Evolutionary conservation across 2,113 vertebrate genomes (phyloP), one percentile per base, ranked within the genome.

Genomic region (Aegotheles bennettii): DNA sequence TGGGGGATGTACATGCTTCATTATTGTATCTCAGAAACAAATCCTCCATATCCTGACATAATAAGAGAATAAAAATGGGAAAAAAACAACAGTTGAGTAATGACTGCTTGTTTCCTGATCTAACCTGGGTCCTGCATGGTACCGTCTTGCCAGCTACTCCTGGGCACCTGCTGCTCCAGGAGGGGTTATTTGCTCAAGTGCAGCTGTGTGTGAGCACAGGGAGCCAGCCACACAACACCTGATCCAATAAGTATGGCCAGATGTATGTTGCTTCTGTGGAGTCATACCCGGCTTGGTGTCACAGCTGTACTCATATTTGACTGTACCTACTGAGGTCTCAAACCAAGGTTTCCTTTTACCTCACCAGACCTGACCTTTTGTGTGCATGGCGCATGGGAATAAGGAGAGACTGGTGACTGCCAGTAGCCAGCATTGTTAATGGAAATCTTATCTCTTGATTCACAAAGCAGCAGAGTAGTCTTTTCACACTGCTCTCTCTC

Each of bases 401-500:
- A 63, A 88, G 35, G 61, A 89, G 28, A 84, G 33, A 53, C 23
- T 45, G 17, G 26, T 48, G 42, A 67, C 9, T 88, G 54, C 28
- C 63, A 53, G 20, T 19, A 82, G 50, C 43, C 42, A 35, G 16
- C 38, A 29, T 20, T 43, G 23, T 40, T 43, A 69, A 57, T 7
- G 33, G 64, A 93, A 82, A 53, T 8, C 16, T 86, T 73, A 61
- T 56, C 33, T 81, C 28, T 38, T 45, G 20, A 75, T 75, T 56
- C 48, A 74, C 47, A 86, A 54, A 77, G 51, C 18, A 74, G 51
- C 45, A 36, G 20, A 31, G 16, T 36, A 43, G 56, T 54, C 63
- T 91, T 84, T 70, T 76, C 87, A 63, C 69, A 51, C 23, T 63
- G 38, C 19, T 81, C 16, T 36, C 82, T 91, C 85, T 90, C 71